Conservation (phyloP, 2,797 vertebrate genomes). For the Sebastes vulpes region DNA sequence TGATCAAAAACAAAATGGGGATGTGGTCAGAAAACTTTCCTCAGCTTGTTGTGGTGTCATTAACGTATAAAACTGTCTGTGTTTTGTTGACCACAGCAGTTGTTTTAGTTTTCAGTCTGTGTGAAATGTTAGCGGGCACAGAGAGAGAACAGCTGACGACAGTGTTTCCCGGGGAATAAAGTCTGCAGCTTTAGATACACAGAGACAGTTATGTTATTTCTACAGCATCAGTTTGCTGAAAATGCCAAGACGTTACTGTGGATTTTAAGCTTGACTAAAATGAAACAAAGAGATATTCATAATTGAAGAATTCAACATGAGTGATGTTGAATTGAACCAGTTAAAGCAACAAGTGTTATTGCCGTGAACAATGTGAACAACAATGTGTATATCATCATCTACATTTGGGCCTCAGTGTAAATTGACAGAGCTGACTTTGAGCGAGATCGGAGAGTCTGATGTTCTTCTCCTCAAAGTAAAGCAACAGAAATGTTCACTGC, state of each 20-base stretch:
- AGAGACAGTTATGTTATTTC: not conserved
- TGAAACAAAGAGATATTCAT: not conserved
- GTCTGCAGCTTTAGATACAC: not conserved
- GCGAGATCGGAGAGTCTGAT: not conserved
- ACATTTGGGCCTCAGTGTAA: not conserved
- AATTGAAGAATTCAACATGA: not conserved
- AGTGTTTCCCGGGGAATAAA: not conserved
- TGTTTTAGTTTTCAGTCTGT: not conserved
- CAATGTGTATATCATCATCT: not conserved
- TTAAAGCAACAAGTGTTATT: not conserved
- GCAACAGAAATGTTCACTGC: not conserved
- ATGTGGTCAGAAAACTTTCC: not conserved
- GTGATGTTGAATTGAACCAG: not conserved
- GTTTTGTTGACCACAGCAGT: not conserved
- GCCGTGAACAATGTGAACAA: not conserved
- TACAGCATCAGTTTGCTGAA: not conserved
- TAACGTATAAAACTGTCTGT: not conserved
- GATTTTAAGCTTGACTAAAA: conserved; percentile 67
- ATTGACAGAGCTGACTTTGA: not conserved
- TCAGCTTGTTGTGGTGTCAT: not conserved
- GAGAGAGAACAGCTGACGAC: conserved; percentile 2
- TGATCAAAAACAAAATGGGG: not conserved
- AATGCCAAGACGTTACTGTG: conserved; percentile 15
- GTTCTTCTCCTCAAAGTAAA: not conserved
- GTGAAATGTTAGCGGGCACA: not conserved